Evolutionary conservation across 2,113 vertebrate genomes (phyloP), one percentile per base, ranked within the genome.

Genomic region (Corydoras sp.): DNA sequence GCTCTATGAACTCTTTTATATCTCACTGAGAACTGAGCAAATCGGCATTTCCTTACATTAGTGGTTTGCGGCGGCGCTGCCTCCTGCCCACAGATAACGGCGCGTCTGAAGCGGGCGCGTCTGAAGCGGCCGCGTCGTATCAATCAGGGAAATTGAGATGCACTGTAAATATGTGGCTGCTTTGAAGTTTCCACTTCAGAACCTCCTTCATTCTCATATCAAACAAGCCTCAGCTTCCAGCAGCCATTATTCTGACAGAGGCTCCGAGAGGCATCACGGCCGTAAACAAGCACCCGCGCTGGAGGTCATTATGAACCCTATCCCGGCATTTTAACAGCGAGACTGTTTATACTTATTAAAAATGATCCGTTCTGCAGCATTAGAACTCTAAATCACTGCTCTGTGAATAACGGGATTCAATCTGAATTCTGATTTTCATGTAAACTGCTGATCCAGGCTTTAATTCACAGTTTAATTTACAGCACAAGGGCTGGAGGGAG

Each of bases 141-240:
- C 83, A 82, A 70, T 72, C 69, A 85, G 71, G 81, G 77, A 84
- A 87, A 86, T 76, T 78, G 79, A 86, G 85, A 86, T 80, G 83
- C 78, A 76, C 80, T 77, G 69, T 72, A 83, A 83, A 85, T 79
- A 84, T 32, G 81, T 71, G 35, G 73, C 69, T 71, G 67, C 85
- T 89, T 89, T 89, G 86, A 89, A 85, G 86, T 87, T 86, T 83
- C 83, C 85, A 87, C 90, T 87, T 86, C 63, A 65, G 61, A 72
- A 35, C 13, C 14, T 65, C 78, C 59, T 72, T 71, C 74, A 83
- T 83, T 73, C 74, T 76, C 43, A 88, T 86, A 87, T 90, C 88
- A 89, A 89, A 87, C 80, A 75, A 76, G 79, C 77, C 72, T 71
- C 62, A 75, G 68, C 80, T 84, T 81, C 83, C 76, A 77, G 80